Conservation (phyloP, 2,888 invertebrate genomes). For the Apantesis nais region DNA sequence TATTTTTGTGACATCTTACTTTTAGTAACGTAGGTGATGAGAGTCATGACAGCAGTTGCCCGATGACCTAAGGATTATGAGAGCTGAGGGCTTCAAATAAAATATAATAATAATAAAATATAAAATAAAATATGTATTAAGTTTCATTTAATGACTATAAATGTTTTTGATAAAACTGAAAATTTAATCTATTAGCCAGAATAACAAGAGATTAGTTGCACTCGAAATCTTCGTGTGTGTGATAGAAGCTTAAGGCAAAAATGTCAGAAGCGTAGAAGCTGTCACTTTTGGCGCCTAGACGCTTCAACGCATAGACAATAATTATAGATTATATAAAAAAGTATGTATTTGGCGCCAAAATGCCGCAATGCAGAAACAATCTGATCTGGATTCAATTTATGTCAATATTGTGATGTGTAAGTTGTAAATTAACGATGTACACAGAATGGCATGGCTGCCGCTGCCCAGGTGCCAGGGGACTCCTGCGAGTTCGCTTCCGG, state of each 20-base stretch:
- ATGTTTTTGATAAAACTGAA: too few species aligned
- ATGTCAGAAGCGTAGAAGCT: not conserved
- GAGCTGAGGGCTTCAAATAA: conserved; percentile 68
- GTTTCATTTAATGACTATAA: too few species aligned
- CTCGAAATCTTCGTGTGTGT: not conserved
- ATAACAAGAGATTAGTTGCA: too few species aligned
- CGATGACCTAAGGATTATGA: conserved; percentile 75
- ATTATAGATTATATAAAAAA: not conserved
- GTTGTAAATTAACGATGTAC: not conserved
- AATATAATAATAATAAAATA: not conserved
- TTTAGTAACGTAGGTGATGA: conserved; percentile 47
- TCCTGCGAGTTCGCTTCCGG: conserved; percentile 96
- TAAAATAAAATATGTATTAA: too few species aligned
- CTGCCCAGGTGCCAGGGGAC: conserved; percentile 74
- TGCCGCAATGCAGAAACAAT: not conserved
- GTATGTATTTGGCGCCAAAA: not conserved
- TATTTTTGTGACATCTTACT: conserved; percentile 41
- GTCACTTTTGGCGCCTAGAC: not conserved
- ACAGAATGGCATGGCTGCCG: conserved; percentile 74
- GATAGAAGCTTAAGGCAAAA: not conserved
- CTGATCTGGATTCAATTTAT: too few species aligned
- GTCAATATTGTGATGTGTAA: too few species aligned
- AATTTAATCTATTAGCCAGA: too few species aligned
- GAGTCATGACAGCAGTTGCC: conserved; percentile 57
- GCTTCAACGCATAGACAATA: not conserved